A percentile compares a stretch with the other conserved stretches of the same genome.
These are phyloP conservation scores for Aurelia coerulea DNA, from an alignment of 30 jellyfish, hydroid and myxozoan species.

Conservation along the genomic window DNA sequence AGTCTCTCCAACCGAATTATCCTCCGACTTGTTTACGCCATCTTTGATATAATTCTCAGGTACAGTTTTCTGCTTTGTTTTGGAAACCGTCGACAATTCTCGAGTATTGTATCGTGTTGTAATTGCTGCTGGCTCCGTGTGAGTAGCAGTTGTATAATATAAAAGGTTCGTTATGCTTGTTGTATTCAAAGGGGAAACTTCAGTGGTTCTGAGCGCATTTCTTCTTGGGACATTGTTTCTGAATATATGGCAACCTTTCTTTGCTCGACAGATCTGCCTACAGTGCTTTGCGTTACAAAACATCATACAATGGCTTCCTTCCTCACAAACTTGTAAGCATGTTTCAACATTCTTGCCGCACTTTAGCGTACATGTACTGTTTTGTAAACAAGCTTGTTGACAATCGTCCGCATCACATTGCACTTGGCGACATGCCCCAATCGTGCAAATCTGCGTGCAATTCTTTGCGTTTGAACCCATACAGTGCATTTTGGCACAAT, in stretches of 20 bases:
- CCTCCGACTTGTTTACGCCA: neutral
- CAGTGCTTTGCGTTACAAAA: constrained; percentile 75
- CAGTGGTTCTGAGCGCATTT: neutral
- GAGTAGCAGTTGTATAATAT: no score
- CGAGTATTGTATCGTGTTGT: neutral
- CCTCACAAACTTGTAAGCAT: constrained; percentile 81
- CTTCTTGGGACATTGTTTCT: neutral
- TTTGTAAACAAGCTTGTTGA: constrained; percentile 89
- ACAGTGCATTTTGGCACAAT: constrained; percentile 81
- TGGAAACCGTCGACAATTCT: neutral
- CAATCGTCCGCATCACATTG: constrained; percentile 81
- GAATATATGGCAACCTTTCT: constrained; percentile 25
- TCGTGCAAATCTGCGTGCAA: constrained; percentile 89
- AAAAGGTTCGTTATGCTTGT: no score
- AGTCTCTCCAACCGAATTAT: neutral
- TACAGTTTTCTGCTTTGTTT: neutral
- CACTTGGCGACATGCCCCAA: constrained; percentile 62
- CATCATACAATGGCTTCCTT: constrained; percentile 84
- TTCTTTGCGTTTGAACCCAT: constrained; percentile 67
- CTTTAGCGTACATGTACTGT: constrained; percentile 71
- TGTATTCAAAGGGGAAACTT: no score
- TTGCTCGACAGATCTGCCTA: constrained; percentile 60
- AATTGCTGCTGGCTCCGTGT: neutral
- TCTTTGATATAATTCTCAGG: neutral
- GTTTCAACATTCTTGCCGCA: constrained; percentile 71